Conservation (phyloP, 2,888 invertebrate species). For the Leptothorax acervorum region DNA sequence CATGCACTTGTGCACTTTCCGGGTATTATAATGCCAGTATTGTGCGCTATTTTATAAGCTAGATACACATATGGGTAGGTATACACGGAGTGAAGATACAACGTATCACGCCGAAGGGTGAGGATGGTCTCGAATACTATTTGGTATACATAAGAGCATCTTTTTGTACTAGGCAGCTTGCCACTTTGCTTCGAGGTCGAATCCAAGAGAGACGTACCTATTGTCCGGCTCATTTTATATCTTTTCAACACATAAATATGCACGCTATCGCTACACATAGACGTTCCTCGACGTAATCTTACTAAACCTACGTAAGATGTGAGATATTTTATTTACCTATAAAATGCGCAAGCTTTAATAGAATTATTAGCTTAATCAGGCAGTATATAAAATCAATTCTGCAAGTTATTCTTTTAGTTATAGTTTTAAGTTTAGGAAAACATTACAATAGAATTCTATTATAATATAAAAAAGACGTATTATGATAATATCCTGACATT, state of each 20-base stretch:
- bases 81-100: conserved; percentile 64
- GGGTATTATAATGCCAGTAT: conserved; percentile 66
- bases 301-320: background rate
- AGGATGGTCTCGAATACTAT: conserved; percentile 59
- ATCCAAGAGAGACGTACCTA: conserved; percentile 8
- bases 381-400: background rate
- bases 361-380: background rate
- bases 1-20: conserved; percentile 77
- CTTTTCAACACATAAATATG: conserved; percentile 33
- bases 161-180: conserved; percentile 70
- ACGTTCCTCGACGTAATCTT: background rate
- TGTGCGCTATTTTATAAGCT: conserved; percentile 77
- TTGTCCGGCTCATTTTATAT: conserved; percentile 57
- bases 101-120: conserved; percentile 65
- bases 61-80: conserved; percentile 77
- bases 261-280: background rate
- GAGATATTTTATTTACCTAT: background rate
- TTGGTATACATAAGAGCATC: conserved; percentile 61
- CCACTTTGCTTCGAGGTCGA: conserved; percentile 70
- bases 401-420: background rate
- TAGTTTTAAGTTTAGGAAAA: background rate
- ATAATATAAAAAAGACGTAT: background rate
- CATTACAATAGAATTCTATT: background rate
- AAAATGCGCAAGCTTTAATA: background rate
- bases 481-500: background rate